Evolutionary conservation across 37 sponge, comb jelly and placozoan genomes (phyloP).

Genomic region (Petrosia ficiformis): DNA sequence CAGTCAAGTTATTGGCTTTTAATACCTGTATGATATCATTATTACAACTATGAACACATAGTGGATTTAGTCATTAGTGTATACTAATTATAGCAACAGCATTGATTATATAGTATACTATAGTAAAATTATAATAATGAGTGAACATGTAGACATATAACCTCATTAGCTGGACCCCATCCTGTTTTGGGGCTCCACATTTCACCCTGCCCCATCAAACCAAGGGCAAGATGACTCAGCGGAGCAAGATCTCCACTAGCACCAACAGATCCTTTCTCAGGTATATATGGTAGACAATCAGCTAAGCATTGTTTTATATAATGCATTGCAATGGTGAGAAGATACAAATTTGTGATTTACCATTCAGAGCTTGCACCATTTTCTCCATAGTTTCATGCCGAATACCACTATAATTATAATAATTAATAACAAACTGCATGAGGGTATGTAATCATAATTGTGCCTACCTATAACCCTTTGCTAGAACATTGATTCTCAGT

Average conservation of each 20-base stretch:
- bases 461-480: constrained; percentile 80
- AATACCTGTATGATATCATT: constrained; percentile 40
- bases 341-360: constrained; percentile 9
- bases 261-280: constrained; percentile 87
- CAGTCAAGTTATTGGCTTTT: constrained; percentile 48
- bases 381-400: constrained; percentile 40
- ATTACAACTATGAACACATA: neutral
- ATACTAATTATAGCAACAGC: no score
- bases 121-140: neutral
- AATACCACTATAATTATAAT: constrained; percentile 43
- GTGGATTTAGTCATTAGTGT: no score
- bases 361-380: constrained; percentile 50
- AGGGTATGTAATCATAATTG: neutral
- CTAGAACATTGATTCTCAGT: constrained; percentile 81
- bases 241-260: constrained; percentile 94
- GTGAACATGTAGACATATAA: constrained; percentile 6
- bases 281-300: constrained; percentile 57
- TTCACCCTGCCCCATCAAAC: constrained; percentile 81
- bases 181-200: constrained; percentile 92
- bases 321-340: neutral
- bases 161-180: constrained; percentile 64
- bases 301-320: constrained; percentile 14
- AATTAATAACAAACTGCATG: neutral
- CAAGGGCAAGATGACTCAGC: constrained; percentile 81
- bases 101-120: neutral